phyloP scores from a whole-genome alignment of 2,113 vertebrate genomes.

The Burhinus oedicnemus region DNA sequence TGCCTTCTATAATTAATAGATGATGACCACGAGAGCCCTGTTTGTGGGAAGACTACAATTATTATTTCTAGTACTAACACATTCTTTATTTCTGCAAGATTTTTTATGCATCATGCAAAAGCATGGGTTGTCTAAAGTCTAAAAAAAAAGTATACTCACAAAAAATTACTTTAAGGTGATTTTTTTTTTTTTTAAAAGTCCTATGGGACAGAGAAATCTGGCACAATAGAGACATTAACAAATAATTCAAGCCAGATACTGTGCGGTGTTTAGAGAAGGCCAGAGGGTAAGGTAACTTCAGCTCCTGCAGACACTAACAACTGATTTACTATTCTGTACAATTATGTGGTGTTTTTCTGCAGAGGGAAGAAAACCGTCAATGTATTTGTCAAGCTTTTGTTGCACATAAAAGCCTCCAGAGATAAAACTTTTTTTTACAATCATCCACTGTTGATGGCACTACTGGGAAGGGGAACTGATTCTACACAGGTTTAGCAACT shows the following conservation, averaged over 20 bases:
- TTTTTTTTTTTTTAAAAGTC: background rate
- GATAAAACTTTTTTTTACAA: background rate
- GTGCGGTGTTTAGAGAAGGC: background rate
- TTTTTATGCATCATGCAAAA: background rate
- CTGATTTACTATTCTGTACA: background rate
- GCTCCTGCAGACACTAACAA: background rate
- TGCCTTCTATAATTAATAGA: background rate
- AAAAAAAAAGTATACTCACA: background rate
- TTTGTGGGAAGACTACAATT: background rate
- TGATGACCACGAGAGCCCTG: background rate
- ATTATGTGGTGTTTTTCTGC: background rate
- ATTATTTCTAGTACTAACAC: background rate
- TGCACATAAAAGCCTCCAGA: background rate
- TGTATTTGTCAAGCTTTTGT: background rate
- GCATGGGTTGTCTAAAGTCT: rapidly evolving
- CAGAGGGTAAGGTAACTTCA: background rate
- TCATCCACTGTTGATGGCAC: background rate
- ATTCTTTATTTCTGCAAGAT: background rate
- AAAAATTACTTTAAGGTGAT: background rate
- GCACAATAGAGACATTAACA: background rate
- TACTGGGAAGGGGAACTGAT: background rate
- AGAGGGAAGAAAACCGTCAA: background rate
- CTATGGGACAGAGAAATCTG: background rate
- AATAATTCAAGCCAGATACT: background rate
- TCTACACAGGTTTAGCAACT: background rate